Base-by-base conservation (phyloP, 1,140 invertebrate species). In the Drosophila saltans region DNA sequence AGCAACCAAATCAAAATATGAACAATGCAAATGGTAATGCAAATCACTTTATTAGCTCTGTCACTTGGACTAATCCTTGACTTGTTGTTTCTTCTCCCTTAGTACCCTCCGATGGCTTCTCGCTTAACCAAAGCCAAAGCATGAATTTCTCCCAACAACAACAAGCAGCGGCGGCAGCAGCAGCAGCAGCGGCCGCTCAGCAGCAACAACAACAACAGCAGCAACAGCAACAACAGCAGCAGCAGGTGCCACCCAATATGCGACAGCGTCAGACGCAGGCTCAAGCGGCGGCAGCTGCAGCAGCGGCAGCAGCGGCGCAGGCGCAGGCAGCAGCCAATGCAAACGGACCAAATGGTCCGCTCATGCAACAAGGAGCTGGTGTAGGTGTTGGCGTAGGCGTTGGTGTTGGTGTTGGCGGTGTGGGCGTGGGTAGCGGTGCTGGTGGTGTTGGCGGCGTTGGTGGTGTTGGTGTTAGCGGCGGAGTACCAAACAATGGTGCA, bases 101-200 rank as follows among this genome's bases (percentile, higher is more conserved):
- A 93, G 94, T 93, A 69, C 91, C 91, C 80, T 94, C 94, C 75
- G 94, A 93, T 74, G 95, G 96, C 70, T 94, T 94, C 85, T 95
- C 95, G 16, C 94, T 96, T 71, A 95, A 95, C 3, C 96, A 97
- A 92, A 95, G 95, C 56, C 96, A 97, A 92, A 96, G 96, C 64
- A 96, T 97, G 80, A 97, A 97, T 89, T 96, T 97, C 85, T 95
- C 95, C 5, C 96, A 97, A 86, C 96, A 96, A 91, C 91, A 90
- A 48, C 82, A 83, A 56, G 72, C 69, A 24, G 90, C 96, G 95
- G 92, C 89, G 30, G 59, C 76, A 11, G 62, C 72, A n/a, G 72
- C 79, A 43, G 78, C 80, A 8, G 72, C 82, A 3, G 74, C 82
- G 56, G 72, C 82, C 40, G 73, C 75, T 28, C 80, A 81, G 33